Base-by-base conservation (phyloP, 2,113 vertebrate species). In the Lasiurus borealis region DNA sequence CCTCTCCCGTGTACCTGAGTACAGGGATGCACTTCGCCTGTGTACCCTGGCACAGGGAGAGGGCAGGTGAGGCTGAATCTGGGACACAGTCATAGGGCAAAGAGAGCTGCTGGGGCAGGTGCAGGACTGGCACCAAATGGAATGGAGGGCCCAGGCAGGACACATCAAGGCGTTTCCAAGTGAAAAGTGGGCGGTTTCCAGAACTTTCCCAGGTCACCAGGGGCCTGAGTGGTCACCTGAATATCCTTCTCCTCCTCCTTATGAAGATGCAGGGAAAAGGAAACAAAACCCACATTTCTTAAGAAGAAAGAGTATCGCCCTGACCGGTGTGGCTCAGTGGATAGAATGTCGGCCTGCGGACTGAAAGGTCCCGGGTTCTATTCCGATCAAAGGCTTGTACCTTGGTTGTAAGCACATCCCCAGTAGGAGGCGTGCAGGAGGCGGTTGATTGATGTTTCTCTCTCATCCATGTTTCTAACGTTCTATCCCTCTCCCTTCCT, bases 51-150 rank as follows among this genome's bases (percentile, higher is more conserved):
- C n/a, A n/a, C n/a, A n/a, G 57, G 57, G 40, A 40, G 12, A 2
- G 64, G 8, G 1, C 25, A 40, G 46, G 5, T 3, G 9, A 34
- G 48, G 82, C 3, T 77, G 62, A 18, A n/a, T 59, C 3, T 3
- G 62, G 73, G 57, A 31, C 57, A 23, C 21, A 4, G 1, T 5
- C 1, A 2, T 5, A 25, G 50, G 66, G 94, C 16, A n/a, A 66
- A 69, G 31, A 0, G 15, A 19, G 6, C 44, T 6, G 11, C 75
- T n/a, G 31, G 40, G 6, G 25, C 6, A 14, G 0, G 15, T 0
- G 2, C 46, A 8, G 14, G 66, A 21, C 0, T 11, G 19, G 10
- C 8, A 10, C 29, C 19, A 9, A 27, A 1, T 0, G 10, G 34
- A 11, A 0, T 1, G 1, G 19, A 5, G 9, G 14, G n/a, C 3